Evolutionary conservation across 2,797 vertebrate genomes (phyloP), one percentile per base, ranked within the genome.

Genomic region (Rousettus madagascariensis): DNA sequence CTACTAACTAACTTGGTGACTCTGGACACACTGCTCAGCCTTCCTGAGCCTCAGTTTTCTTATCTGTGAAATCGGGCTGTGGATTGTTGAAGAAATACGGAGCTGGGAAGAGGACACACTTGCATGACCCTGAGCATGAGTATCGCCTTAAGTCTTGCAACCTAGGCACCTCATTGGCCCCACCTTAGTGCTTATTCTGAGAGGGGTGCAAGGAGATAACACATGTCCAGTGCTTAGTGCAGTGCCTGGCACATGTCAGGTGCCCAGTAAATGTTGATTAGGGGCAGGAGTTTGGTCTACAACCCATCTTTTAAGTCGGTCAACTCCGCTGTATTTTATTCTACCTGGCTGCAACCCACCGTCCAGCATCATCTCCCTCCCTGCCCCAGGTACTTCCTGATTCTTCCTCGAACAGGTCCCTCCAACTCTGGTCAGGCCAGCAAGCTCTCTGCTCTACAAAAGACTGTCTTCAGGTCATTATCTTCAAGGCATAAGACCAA

Each of bases 31-130:
- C 8, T n/a, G 26, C 33, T 66, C 38, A 46, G 33, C 49, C 66
- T 74, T 88, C 43, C 20, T 53, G 63, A 41, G 59, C 71, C 71
- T 88, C 38, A 5, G 43, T 79, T 90, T 92, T n/a, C 65, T 68
- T 10, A 72, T 28, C 85, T 86, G 66, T 65, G 88, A 86, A 80
- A 91, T 77, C 41, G 74, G 51, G 13, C 72, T 53, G 10, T 36
- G 33, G 36, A 20, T 68, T 57, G 63, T 38, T 74, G 57, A 92
- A 51, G 77, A 38, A 71, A 66, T 0, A 0, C n/a, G 71, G 72
- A 38, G 17, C 36, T 78, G 33, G 24, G 30, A 24, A 77, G 84
- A 68, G 38, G 43, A 33, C 49, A 71, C 1, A 15, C 8, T n/a
- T 51, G 13, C 33, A 41, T 36, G 30, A 41, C 53, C 22, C 65